Evolutionary conservation across 2,113 vertebrate genomes (phyloP).

Genomic region (Rhadina sibilatrix): DNA sequence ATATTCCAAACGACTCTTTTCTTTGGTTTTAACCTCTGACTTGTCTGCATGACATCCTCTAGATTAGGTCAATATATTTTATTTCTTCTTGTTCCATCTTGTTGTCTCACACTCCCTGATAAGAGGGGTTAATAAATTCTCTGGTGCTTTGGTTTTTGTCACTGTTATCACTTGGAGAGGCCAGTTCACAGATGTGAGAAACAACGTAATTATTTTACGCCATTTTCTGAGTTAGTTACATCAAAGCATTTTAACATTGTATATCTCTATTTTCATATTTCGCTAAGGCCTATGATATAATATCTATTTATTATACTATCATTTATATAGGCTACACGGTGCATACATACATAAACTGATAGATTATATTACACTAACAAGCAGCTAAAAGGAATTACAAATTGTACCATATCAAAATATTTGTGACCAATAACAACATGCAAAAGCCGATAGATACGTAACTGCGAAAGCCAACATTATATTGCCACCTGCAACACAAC

Average conservation of each 20-base stretch:
- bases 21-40: background rate
- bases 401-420: background rate
- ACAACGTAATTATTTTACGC: background rate
- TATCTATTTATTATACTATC: background rate
- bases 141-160: background rate
- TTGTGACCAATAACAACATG: background rate
- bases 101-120: background rate
- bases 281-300: background rate
- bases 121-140: background rate
- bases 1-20: background rate
- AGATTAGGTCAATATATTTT: background rate
- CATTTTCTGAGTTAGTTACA: background rate
- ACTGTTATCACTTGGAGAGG: background rate
- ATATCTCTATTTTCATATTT: background rate
- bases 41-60: background rate
- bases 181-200: background rate
- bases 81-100: background rate
- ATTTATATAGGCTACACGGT: background rate
- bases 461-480: background rate
- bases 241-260: background rate
- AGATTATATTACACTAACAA: background rate
- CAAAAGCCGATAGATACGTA: background rate
- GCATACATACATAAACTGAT: background rate
- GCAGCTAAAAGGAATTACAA: background rate
- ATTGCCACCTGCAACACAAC: background rate